Base-by-base conservation (phyloP, 2,888 invertebrate species). In the Rhorus exstirpatorius region DNA sequence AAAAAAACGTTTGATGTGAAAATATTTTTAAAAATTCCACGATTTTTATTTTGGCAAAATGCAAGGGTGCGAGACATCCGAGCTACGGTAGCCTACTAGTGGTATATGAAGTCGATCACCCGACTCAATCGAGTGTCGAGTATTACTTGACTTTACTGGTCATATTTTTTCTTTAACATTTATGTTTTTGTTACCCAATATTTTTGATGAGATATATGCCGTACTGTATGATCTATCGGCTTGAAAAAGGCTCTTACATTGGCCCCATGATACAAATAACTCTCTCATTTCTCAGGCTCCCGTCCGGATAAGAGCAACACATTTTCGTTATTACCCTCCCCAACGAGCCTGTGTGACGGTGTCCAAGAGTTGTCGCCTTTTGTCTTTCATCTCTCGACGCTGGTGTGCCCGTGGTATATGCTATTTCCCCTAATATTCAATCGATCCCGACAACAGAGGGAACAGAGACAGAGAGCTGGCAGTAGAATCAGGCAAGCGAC, bases 381-480 rank as follows among this genome's bases (percentile, higher is more conserved):
- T 90, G 91, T 91, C 89, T 91, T 91, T 91, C 90, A 91, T 90
- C 89, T 89, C 87, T 86, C 85, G 79, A 81, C 85, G 61, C 51
- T 74, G 83, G 82, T 77, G 68, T 71, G 81, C 71, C 74, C 71
- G 68, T 67, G n/a, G 63, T 49, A 70, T 38, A 44, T 83, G 84
- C 85, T 79, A 85, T 84, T 87, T 85, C 83, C 83, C 86, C 86
- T 85, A 87, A 76, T 90, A 90, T 91, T 91, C 91, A 92, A 92
- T 93, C 92, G 91, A 92, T 92, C 89, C 85, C 44, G 53, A 79
- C 51, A 71, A 58, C 53, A 65, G 58, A 71, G 76, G 75, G 76
- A 74, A 41, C 71, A 60, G 70, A 60, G 71, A 77, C 21, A 41
- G 41, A 46, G 70, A 78, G 61, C 63, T 83, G 85, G 86, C 78